phyloP scores from a whole-genome alignment of 2,888 invertebrate genomes.

The Ophonus ardosiacus region DNA sequence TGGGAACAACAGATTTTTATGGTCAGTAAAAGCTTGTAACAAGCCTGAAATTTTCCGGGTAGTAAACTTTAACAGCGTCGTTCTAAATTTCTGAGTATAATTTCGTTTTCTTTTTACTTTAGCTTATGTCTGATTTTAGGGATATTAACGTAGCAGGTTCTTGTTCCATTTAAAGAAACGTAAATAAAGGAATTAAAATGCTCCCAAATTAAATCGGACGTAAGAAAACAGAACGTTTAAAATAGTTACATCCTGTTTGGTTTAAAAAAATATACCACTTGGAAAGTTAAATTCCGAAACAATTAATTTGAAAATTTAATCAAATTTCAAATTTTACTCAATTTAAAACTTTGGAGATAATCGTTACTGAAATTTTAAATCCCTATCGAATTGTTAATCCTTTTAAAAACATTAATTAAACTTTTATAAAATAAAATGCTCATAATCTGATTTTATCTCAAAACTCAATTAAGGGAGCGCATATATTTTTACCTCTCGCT shows the following conservation, averaged over 20 bases:
- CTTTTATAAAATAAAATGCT: not conserved
- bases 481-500: too few relatives aligned
- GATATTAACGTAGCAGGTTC: constrained; percentile 9
- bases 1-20: too few relatives aligned
- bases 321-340: not conserved
- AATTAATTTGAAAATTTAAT: not conserved
- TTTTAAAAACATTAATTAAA: not conserved
- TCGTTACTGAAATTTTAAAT: not conserved
- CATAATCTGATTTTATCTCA: too few relatives aligned
- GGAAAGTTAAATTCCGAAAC: not conserved
- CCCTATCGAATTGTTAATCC: not conserved
- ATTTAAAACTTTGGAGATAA: not conserved
- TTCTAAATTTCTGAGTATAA: too few relatives aligned
- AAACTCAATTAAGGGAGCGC: too few relatives aligned
- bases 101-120: constrained; percentile 18
- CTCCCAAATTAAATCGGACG: constrained; percentile 25
- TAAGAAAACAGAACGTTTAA: constrained; percentile 3
- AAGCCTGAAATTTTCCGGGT: constrained; percentile 22
- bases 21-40: constrained; percentile 2
- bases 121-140: constrained; percentile 8
- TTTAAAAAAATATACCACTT: not conserved
- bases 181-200: constrained; percentile 24
- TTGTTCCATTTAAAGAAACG: constrained; percentile 13
- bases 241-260: constrained; percentile 22
- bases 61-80: constrained; percentile 7